Conservation (phyloP, 1,140 invertebrate genomes). For the Aradophagus sp. region DNA sequence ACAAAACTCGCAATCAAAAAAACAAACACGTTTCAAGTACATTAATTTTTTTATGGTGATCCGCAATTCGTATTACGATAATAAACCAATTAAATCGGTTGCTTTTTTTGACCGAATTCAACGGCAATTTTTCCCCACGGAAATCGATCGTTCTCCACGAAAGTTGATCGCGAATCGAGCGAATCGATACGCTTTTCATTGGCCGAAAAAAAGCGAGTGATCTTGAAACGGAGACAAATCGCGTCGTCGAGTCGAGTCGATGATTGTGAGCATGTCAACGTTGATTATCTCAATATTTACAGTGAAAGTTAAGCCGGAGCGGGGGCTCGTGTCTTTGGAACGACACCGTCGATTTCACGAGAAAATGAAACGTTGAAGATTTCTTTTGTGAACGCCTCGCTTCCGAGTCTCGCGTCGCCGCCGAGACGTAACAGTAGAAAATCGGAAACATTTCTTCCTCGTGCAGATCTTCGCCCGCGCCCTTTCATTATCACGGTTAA, state of each 20-base stretch:
- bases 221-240: no score
- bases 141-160: no score
- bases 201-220: no score
- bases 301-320: conserved; percentile 45
- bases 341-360: conserved; percentile 49
- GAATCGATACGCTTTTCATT: no score
- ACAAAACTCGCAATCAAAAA: no score
- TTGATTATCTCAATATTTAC: conserved; percentile 48
- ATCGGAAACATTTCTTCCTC: conserved; percentile 35
- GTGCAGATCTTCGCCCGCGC: conserved; percentile 8
- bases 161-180: no score
- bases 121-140: no score
- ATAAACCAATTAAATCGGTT: no score
- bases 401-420: conserved; percentile 42
- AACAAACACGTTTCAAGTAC: no score
- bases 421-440: conserved; percentile 45
- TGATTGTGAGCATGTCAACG: conserved; percentile 32
- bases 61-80: no score
- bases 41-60: no score
- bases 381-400: conserved; percentile 45
- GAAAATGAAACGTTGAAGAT: conserved; percentile 53
- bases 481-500: conserved; percentile 16
- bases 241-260: conserved; percentile 4
- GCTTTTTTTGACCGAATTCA: no score
- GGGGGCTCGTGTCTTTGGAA: conserved; percentile 37